Evolutionary conservation across 2,888 invertebrate genomes (phyloP), one percentile per base, ranked within the genome.

Genomic region (Ennomos fuscantarius): DNA sequence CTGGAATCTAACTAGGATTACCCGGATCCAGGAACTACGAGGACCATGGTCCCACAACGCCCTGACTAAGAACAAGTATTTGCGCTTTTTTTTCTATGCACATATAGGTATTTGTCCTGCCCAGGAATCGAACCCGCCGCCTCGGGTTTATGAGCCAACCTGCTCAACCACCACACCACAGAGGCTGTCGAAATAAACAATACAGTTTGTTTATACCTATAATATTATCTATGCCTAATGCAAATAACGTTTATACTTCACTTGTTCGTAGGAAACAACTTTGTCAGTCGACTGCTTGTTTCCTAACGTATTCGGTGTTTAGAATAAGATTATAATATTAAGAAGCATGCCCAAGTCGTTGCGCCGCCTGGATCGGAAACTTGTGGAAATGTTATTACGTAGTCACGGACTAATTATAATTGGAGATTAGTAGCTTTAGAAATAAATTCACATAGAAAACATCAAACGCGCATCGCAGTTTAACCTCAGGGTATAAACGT

Each of bases 291-390:
- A 69, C 75, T 77, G 73, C 75, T 77, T 77, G 73, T 75, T 77
- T 47, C 47, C 42, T 88, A 89, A 90, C 89, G 76, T 89, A 91
- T 90, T 89, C 90, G 78, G 76, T 88, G 87, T 89, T 89, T 85
- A 84, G 88, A 90, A 90, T 90, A 88, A 84, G 79, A 89, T 90
- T 90, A 90, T 87, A 90, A 90, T 90, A 89, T 87, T 87, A 86
- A 89, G 86, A 79, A 82, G 84, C 70, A 65, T 60, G 66, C 71
- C 68, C 67, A 64, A 72, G 71, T 58, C 69, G 73, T 67, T 71
- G 70, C 72, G 72, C 74, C 71, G 70, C 69, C 72, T 73, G 78
- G 70, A 63, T 73, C 70, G 60, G 66, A 66, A 74, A 74, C 75
- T 78, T 73, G 77, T 74, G 75, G 78, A 74, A 79, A 75, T 76